Evolutionary conservation across 2,113 vertebrate species (phyloP).

Genomic region (Alectura lathami): DNA sequence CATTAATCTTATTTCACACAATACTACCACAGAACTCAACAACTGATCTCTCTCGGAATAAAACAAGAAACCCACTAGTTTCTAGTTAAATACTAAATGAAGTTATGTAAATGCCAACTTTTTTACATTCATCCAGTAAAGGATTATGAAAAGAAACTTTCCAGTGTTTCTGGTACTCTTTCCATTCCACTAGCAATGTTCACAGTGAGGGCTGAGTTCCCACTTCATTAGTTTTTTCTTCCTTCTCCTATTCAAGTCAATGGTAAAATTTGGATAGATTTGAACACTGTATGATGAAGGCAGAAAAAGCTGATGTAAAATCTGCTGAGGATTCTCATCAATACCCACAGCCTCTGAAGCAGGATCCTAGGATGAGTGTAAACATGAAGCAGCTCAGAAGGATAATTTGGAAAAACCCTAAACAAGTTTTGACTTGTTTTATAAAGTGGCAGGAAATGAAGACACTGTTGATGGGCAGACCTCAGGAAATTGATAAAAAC

Average conservation of each 20-base stretch:
- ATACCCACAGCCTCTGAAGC: neutral
- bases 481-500: constrained; percentile 38
- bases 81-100: neutral
- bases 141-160: neutral
- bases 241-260: neutral
- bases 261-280: neutral
- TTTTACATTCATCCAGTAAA: neutral
- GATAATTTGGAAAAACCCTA: neutral
- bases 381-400: neutral
- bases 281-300: neutral
- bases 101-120: neutral
- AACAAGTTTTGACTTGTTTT: constrained; percentile 10
- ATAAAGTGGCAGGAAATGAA: constrained; percentile 50
- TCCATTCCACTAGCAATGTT: neutral
- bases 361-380: neutral
- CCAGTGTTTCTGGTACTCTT: neutral
- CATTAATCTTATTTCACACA: neutral
- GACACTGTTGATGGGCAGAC: constrained; percentile 24
- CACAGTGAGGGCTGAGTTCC: neutral
- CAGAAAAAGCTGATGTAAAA: neutral
- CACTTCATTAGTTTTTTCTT: neutral
- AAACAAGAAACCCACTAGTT: neutral
- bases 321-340: neutral
- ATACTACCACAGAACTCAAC: neutral
- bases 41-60: neutral